Evolutionary conservation across 2,797 vertebrate genomes (phyloP).

Genomic region (Chlorospingus flavigularis): DNA sequence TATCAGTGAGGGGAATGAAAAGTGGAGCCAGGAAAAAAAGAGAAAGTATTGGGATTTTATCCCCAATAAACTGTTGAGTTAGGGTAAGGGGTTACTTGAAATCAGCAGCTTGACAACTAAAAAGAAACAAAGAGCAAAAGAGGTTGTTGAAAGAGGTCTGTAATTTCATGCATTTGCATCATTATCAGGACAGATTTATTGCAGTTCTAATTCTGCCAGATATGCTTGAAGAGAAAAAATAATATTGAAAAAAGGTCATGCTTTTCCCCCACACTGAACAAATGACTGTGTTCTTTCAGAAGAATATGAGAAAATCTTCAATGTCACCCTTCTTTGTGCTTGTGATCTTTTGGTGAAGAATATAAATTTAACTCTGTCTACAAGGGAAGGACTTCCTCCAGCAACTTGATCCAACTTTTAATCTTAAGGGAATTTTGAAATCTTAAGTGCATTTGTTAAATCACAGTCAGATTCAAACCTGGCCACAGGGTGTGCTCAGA

Average conservation of each 20-base stretch:
- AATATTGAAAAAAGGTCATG: not conserved
- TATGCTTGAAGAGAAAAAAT: constrained; percentile 1
- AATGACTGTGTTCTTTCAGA: not conserved
- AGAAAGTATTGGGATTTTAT: not conserved
- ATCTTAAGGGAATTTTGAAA: not conserved
- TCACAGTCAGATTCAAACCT: not conserved
- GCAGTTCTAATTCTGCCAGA: not conserved
- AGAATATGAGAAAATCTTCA: not conserved
- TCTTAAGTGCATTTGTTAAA: not conserved
- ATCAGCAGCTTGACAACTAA: not conserved
- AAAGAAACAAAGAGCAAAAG: constrained; percentile 33
- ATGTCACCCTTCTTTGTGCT: not conserved
- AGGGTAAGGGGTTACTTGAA: not conserved
- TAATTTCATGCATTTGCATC: constrained; percentile 32
- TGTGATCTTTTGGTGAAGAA: not conserved
- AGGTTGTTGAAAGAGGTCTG: constrained; percentile 18
- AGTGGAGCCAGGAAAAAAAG: constrained; percentile 29
- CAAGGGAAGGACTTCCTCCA: not conserved
- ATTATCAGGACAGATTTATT: constrained; percentile 32
- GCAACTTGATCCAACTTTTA: not conserved
- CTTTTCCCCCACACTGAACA: not conserved
- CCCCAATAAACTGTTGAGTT: not conserved
- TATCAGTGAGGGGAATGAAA: constrained; percentile 74
- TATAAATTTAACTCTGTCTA: not conserved
- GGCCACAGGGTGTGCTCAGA: not conserved